Percentiles rank a stretch among this genome's conserved stretches.
Conservation (phyloP, 2,113 vertebrate genomes). For the Hippopotamus amphibius region DNA sequence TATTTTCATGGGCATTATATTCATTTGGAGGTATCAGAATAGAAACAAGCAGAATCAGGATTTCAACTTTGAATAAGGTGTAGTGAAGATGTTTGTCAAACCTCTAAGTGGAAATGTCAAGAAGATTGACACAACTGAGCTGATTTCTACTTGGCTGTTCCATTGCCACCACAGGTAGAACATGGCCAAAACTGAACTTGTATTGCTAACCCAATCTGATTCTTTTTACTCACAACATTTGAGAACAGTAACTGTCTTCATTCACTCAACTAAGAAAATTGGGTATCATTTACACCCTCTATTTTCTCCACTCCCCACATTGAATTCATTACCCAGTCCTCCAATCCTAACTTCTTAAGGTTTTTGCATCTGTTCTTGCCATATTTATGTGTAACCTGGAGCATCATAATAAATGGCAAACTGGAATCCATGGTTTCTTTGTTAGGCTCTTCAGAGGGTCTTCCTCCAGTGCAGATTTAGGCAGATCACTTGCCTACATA, state of each 20-base stretch:
- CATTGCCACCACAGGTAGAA: background rate
- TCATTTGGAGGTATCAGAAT: background rate
- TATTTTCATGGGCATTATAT: background rate
- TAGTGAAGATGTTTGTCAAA: background rate
- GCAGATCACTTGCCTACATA: background rate
- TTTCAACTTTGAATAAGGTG: background rate
- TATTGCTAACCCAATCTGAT: background rate
- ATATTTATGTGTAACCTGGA: background rate
- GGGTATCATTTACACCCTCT: background rate
- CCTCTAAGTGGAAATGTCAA: background rate
- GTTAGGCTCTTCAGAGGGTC: background rate
- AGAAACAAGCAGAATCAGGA: background rate
- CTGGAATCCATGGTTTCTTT: background rate
- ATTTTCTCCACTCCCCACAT: background rate
- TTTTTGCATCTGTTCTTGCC: background rate
- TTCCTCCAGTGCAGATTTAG: background rate
- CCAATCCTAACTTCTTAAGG: background rate
- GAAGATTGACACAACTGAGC: background rate
- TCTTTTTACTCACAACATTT: background rate
- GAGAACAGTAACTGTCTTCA: background rate
- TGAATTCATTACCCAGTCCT: background rate
- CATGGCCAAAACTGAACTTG: background rate
- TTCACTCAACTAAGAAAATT: background rate
- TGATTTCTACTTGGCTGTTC: background rate
- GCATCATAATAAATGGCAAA: background rate